Base-by-base conservation (phyloP, 2,888 invertebrate species). In the Cosmia pyralina region DNA sequence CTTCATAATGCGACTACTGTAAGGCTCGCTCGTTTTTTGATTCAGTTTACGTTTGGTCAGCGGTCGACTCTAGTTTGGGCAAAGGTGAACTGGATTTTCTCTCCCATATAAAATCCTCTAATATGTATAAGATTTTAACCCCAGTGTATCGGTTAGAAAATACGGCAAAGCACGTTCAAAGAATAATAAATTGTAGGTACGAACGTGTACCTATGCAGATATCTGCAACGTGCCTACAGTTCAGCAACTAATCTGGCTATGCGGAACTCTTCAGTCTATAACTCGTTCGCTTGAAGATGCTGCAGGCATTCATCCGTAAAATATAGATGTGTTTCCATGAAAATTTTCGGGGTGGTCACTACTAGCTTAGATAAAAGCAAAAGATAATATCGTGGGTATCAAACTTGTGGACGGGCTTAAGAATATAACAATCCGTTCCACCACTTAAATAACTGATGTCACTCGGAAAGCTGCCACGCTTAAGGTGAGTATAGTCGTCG, bases 201-300 rank as follows among this genome's bases (percentile, higher is more conserved):
- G 57, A 73, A 79, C 74, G 19, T 66, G 52, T 57, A n/a, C n/a
- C n/a, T n/a, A 74, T 76, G 69, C 81, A 79, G 69, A 79, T 62
- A 79, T 82, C 68, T 72, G 60, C 67, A 69, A 48, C 57, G 65
- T 77, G 77, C 38, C 71, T 81, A 71, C 60, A 50, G 82, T 72
- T 71, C 48, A 28, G 59, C 19, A 69, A 80, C 62, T 69, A 72
- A 81, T 77, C 65, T 71, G 34, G 57, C 64, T 64, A 75, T 59
- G 55, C 55, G 64, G 52, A 64, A 81, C 63, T 55, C 59, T 69
- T 77, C 81, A 46, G 67, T 50, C 22, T 80, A 72, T n/a, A 58
- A 55, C n/a, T 17, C 68, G 7, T 72, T 68, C 68, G 62, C 53
- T 60, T 11, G 15, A 55, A 69, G 15, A 46, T 59, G 28, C 5